A percentile compares a stretch with the other conserved stretches of the same genome.
Conservation (phyloP, 2,113 vertebrate species). For the Leptobrachium ailaonicum region DNA sequence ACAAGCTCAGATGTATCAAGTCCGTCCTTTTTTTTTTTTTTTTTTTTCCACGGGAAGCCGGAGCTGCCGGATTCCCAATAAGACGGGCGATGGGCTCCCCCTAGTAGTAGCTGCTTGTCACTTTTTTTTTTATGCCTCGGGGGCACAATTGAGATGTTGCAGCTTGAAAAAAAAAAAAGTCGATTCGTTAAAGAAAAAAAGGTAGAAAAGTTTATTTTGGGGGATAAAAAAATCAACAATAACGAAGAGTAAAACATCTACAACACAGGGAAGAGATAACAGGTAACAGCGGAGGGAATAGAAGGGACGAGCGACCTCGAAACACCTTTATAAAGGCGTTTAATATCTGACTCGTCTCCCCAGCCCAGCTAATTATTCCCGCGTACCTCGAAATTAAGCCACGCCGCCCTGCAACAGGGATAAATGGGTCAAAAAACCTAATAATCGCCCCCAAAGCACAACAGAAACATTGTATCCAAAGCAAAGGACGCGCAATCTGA, state of each 20-base stretch:
- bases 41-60: too few species aligned
- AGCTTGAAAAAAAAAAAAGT: constrained; percentile 15
- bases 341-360: constrained; percentile 45
- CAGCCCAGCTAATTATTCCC: constrained; percentile 19
- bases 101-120: constrained; percentile 65
- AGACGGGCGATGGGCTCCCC: constrained; percentile 72
- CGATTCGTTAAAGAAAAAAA: constrained; percentile 33
- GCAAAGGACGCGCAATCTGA: too few species aligned
- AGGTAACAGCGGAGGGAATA: not conserved
- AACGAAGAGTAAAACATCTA: not conserved
- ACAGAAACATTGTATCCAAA: too few species aligned
- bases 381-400: not conserved
- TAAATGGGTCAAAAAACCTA: too few species aligned
- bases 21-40: too few species aligned
- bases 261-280: not conserved
- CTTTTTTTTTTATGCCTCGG: constrained; percentile 51
- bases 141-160: constrained; percentile 42
- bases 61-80: constrained; percentile 46
- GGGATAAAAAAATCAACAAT: constrained; percentile 55
- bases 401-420: not conserved
- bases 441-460: too few species aligned
- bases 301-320: not conserved
- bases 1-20: constrained; percentile 9
- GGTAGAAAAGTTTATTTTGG: constrained; percentile 72
- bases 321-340: not conserved